phyloP scores from a whole-genome alignment of 92 coral and sea anemone species.

The Phenganax marumi region DNA sequence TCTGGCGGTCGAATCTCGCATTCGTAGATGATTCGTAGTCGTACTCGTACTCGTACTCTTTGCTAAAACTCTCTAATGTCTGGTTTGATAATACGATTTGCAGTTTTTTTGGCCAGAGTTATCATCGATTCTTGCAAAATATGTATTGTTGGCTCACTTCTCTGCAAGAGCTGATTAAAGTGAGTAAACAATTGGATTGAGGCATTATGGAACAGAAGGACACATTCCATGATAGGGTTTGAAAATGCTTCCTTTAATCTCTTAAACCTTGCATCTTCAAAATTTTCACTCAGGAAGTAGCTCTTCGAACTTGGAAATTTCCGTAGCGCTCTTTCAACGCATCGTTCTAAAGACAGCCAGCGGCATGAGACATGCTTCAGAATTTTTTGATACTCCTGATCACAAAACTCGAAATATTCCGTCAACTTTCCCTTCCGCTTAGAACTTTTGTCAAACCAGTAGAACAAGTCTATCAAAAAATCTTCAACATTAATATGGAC shows the following conservation, averaged over 20 bases:
- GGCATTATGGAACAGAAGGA: conserved; percentile 11
- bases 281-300: conserved; percentile 17
- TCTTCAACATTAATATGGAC: background rate
- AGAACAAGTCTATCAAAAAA: background rate
- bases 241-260: conserved; percentile 14
- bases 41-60: no score
- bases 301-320: conserved; percentile 14
- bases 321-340: conserved; percentile 11
- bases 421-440: conserved; percentile 12
- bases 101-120: conserved; percentile 18
- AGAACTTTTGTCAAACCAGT: conserved; percentile 38
- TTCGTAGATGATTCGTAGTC: no score
- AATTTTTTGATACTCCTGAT: conserved; percentile 10
- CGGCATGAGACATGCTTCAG: conserved; percentile 16
- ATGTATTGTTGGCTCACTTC: conserved; percentile 18
- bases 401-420: conserved; percentile 12
- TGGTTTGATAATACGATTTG: conserved; percentile 23
- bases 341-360: conserved; percentile 36
- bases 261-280: conserved; percentile 4
- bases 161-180: conserved; percentile 15
- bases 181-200: conserved; percentile 19
- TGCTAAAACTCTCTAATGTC: no score
- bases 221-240: conserved; percentile 8
- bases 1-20: no score
- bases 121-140: conserved; percentile 26